Base-by-base conservation (phyloP, 2,888 invertebrate genomes). In the Eueremaeus valkanovi region DNA sequence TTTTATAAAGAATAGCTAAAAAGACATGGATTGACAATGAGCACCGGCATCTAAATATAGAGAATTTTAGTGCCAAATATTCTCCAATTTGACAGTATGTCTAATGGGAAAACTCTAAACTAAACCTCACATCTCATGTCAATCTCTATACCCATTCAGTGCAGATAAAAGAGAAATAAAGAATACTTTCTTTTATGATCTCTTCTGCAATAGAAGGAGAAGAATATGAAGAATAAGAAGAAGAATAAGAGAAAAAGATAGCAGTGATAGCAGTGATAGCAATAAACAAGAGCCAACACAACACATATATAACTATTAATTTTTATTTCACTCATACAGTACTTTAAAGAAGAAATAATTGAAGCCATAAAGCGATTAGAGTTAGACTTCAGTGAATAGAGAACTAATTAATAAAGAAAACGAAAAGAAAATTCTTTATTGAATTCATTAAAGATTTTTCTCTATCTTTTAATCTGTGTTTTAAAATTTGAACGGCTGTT, bases 111-210 rank as follows among this genome's bases (percentile, higher is more conserved):
- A 24, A 3, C 27, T 24, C 27, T 45, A 5, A 27, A 27, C 27
- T 45, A 1, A 55, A 27, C 24, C 55, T 11, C 11, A 24, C 24
- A 55, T 55, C 55, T 55, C 11, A 21, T 55, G 55, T 55, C 55
- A 55, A 55, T 55, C 55, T 55, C 24, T 55, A 13, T 27, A 55
- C 55, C 3, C 55, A 55, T 6, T 8, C 24, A 55, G 55, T 8
- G 11, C 36, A 8, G 36, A 27, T 55, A 55, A 27, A 55, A 55
- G 27, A 27, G 24, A 55, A 55, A 24, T 55, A 55, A 27, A 55
- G 55, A 27, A 55, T 9, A 55, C 51, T 55, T 55, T 55, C 55
- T 55, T 55, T 55, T 55, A 55, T 55, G 55, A 55, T 27, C 21
- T 55, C 13, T 55, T 55, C 55, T 55, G 24, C 36, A 36, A 36